Conservation (phyloP, 2,797 vertebrate genomes). For the Brachyrhaphis roseni region DNA sequence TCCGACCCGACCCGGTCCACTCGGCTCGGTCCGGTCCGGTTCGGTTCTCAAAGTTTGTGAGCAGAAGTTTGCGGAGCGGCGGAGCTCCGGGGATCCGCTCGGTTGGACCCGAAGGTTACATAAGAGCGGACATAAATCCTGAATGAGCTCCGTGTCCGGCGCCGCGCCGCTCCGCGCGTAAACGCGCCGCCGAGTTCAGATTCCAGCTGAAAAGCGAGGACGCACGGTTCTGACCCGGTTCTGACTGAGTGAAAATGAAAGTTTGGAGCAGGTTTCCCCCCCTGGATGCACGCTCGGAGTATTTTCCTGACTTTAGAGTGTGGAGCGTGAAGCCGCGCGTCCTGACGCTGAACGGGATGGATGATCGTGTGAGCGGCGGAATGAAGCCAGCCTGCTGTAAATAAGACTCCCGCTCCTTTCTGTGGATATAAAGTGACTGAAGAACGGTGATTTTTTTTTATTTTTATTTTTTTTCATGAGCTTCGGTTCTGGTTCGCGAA, state of each 20-base stretch:
- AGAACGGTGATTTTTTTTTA: neutral
- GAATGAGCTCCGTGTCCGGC: neutral
- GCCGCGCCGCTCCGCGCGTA: conserved; percentile 14
- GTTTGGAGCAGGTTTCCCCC: conserved; percentile 16
- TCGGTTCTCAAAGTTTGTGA: conserved; percentile 32
- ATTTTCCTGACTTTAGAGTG: neutral
- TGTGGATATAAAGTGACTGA: conserved; percentile 5
- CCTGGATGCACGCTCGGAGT: conserved; percentile 26
- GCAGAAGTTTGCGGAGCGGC: conserved; percentile 20
- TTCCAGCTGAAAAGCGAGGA: conserved; percentile 21
- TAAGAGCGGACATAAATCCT: conserved; percentile 17
- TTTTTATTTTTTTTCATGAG: conserved; percentile 25
- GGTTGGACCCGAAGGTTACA: conserved; percentile 6
- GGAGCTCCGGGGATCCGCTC: neutral
- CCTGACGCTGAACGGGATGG: conserved; percentile 3
- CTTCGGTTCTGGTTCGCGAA: conserved; percentile 16
- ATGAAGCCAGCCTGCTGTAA: neutral
- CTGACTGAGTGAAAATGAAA: conserved; percentile 45
- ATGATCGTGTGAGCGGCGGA: conserved; percentile 12
- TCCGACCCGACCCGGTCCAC: neutral
- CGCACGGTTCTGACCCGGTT: conserved; percentile 18
- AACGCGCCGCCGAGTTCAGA: conserved; percentile 9
- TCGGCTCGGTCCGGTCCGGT: neutral
- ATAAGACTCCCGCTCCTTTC: neutral
- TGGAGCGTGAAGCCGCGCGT: conserved; percentile 11